These are phyloP conservation scores for Drosophila histrio DNA, from an alignment of 2,888 invertebrate genomes.

Conservation along the genomic window DNA sequence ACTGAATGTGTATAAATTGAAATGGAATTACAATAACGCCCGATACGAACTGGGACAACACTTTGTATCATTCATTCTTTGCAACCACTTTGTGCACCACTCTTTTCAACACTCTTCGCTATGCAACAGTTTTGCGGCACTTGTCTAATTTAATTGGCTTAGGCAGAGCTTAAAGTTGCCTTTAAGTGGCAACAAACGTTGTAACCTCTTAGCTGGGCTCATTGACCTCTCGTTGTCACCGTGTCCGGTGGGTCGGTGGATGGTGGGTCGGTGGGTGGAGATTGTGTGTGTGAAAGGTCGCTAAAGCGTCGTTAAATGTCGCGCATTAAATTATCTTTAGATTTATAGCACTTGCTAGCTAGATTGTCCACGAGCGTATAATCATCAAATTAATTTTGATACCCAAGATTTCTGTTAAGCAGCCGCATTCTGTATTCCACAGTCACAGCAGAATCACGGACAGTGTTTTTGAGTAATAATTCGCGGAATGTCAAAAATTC, in stretches of 20 bases:
- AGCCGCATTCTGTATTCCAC: too few species aligned
- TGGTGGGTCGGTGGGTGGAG: neutral
- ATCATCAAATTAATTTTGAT: neutral
- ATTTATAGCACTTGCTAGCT: conserved; percentile 46
- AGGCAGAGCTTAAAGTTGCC: conserved; percentile 25
- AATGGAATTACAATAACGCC: neutral
- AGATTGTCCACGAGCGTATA: neutral
- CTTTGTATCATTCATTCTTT: neutral
- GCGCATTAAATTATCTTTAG: conserved; percentile 64
- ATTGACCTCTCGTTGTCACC: conserved; percentile 31
- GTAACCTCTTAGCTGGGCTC: conserved; percentile 12
- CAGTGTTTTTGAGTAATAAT: too few species aligned
- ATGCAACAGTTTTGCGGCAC: conserved; percentile 54
- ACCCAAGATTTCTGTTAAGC: too few species aligned
- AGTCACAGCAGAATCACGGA: too few species aligned
- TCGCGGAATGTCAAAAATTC: too few species aligned
- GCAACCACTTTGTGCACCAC: neutral
- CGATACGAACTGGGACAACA: conserved; percentile 10
- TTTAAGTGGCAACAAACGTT: conserved; percentile 19
- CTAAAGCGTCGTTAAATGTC: conserved; percentile 53
- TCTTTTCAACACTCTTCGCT: neutral
- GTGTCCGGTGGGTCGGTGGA: neutral
- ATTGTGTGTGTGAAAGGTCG: conserved; percentile 10
- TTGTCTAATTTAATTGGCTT: conserved; percentile 55
- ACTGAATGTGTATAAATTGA: neutral